Base-by-base conservation (phyloP, 2,797 vertebrate species). In the Acanthornis magna region DNA sequence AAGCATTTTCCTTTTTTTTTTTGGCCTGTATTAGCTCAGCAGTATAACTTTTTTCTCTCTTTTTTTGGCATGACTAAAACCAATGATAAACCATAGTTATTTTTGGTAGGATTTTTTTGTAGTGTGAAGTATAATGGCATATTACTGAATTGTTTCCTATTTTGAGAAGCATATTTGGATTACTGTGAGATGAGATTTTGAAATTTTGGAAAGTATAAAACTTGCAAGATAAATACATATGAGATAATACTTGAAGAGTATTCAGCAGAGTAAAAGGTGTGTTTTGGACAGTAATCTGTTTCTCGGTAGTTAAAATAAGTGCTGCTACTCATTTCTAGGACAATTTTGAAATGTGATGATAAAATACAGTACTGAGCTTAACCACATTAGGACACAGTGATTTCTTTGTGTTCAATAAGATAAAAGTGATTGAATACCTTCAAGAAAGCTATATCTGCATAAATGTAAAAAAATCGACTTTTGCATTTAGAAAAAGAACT, bases 1-100 rank as follows among this genome's bases (percentile, higher is more conserved):
- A n/a, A 14, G 0, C 1, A 1, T 47, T 40, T 58, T 60, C 2
- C 1, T 2, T 26, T 19, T 27, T n/a, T 47, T 51, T 47, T 51
- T 38, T 5, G 1, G 2, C 51, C 25, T 58, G 14, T 15, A n/a
- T 65, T 77, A 84, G 16, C n/a, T 86, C 16, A 67, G 38, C 38
- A 89, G 29, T 13, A 11, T 40, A 30, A n/a, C 8, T 15, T 61
- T 79, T 86, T 72, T 73, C 5, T 77, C 13, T 81, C 20, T 68
- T 50, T 43, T 50, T 4, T 54, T 78, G 38, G 2, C 68, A 19
- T 68, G 58, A 70, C 29, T 92, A n/a, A 78, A 85, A 27, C 4
- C 18, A 14, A 9, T 57, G 5, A 21, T 55, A 71, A 87, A 4
- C 4, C 23, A 13, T 63, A 13, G n/a, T 30, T 87, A 66, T 67